phyloP scores from a whole-genome alignment of 2,113 vertebrate species.

The Felis chaus region DNA sequence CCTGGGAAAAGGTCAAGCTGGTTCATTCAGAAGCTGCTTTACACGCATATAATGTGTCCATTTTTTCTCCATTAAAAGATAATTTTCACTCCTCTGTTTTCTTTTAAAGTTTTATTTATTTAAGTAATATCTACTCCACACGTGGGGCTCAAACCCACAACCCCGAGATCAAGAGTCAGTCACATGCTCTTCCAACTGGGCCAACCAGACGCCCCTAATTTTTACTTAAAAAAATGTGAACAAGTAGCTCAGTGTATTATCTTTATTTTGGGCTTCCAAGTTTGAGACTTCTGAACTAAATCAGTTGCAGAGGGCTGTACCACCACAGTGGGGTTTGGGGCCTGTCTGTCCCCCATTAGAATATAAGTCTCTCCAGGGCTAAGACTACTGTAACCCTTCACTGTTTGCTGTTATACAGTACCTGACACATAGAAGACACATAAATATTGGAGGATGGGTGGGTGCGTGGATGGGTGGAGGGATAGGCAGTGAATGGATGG shows the following conservation, averaged over 20 bases:
- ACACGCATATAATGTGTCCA: neutral
- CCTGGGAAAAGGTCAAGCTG: neutral
- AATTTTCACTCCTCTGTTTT: neutral
- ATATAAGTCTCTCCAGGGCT: neutral
- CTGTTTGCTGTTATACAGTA: neutral
- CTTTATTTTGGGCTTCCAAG: neutral
- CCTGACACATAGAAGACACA: neutral
- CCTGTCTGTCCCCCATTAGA: neutral
- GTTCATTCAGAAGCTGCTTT: neutral
- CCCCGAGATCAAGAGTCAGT: no score
- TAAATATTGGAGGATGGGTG: neutral
- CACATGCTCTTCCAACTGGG: no score
- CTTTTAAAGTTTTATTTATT: no score
- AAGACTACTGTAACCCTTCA: neutral
- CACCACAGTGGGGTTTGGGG: neutral
- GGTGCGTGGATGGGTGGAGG: no score
- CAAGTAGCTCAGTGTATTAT: neutral
- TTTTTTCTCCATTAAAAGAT: neutral
- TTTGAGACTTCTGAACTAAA: neutral
- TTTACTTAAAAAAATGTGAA: neutral
- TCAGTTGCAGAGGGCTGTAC: neutral
- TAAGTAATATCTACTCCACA: no score
- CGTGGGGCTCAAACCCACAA: no score
- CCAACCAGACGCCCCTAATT: neutral
- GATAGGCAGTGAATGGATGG: no score